These are phyloP conservation scores for Chloroceryle amazona DNA, from an alignment of 2,797 vertebrate species.

Conservation along the genomic window DNA sequence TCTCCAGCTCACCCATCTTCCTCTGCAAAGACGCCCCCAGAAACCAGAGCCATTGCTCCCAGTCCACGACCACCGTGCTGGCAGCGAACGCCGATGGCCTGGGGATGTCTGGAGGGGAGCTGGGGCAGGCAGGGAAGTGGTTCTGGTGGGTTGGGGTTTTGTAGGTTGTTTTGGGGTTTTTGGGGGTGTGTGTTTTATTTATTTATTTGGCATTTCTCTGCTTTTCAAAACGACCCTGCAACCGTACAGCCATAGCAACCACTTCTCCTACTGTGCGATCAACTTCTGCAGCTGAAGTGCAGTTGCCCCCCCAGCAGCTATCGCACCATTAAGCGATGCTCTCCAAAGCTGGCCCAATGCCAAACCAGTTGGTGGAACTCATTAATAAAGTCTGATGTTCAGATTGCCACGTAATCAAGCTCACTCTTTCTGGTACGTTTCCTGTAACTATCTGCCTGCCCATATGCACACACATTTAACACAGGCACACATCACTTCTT, in stretches of 20 bases:
- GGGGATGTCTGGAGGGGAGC: accelerated
- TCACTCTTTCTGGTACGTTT: not conserved
- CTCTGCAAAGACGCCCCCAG: not conserved
- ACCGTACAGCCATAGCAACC: not conserved
- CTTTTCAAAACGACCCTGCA: not conserved
- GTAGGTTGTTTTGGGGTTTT: not conserved
- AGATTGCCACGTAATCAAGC: not conserved
- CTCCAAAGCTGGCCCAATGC: not conserved
- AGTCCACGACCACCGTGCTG: not conserved
- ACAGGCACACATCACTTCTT: not conserved
- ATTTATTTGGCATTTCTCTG: not conserved
- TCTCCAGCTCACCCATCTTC: not conserved
- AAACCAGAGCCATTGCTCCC: not conserved
- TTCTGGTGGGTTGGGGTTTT: too few species aligned
- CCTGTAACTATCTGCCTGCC: not conserved
- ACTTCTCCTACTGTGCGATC: not conserved
- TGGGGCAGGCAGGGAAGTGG: accelerated
- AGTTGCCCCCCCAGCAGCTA: not conserved
- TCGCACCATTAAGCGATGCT: not conserved
- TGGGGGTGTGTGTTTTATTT: not conserved
- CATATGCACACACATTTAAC: not conserved
- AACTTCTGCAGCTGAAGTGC: not conserved
- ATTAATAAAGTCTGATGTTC: not conserved
- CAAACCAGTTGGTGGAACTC: not conserved
- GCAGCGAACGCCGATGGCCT: not conserved